Evolutionary conservation across 2,113 vertebrate genomes (phyloP).

Genomic region (Marmota flaviventris): DNA sequence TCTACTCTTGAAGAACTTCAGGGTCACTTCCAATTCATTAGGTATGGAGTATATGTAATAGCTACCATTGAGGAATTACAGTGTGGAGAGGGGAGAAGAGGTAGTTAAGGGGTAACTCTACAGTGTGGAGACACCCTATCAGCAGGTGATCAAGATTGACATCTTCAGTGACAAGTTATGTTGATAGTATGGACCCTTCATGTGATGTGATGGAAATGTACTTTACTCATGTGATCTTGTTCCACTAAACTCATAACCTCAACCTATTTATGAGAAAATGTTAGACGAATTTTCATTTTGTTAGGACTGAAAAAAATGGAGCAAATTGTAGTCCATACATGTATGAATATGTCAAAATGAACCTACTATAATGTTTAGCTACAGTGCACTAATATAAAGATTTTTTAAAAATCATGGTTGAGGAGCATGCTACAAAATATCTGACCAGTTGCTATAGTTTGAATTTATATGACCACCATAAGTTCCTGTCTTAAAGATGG

Average conservation of each 20-base stretch:
- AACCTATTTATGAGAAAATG: background rate
- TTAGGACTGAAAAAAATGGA: too few relatives aligned
- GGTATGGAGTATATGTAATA: accelerated
- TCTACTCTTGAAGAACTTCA: background rate
- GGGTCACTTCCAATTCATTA: background rate
- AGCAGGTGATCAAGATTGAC: background rate
- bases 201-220: background rate
- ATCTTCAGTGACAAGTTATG: background rate
- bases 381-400: too few relatives aligned
- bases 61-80: background rate
- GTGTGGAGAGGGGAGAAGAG: background rate
- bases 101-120: background rate
- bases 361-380: too few relatives aligned
- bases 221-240: background rate
- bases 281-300: too few relatives aligned
- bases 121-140: too few relatives aligned
- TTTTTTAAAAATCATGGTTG: background rate
- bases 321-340: too few relatives aligned
- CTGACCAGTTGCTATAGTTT: background rate
- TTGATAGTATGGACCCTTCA: background rate
- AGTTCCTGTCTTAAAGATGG: background rate
- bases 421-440: background rate
- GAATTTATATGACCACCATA: background rate
- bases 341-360: too few relatives aligned
- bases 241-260: background rate